Evolutionary conservation across 2,888 invertebrate genomes (phyloP), one percentile per base, ranked within the genome.

Genomic region (Andrena trimmerana): DNA sequence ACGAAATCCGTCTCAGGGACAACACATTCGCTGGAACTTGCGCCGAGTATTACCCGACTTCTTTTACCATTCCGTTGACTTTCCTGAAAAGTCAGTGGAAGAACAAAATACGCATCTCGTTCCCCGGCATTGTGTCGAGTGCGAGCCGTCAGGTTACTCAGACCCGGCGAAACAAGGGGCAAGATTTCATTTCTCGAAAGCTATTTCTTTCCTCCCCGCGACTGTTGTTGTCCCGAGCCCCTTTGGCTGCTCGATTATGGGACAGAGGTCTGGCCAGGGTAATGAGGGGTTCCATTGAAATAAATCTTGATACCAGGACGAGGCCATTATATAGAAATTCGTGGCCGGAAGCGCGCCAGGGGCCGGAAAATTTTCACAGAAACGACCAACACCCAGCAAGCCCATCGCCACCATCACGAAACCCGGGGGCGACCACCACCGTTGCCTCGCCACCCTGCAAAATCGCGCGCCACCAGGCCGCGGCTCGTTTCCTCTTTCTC

Each of bases 201-300:
- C 62, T 20, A 42, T 48, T 86, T 36, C 27, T 24, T 67, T 62
- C 62, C 20, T 7, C 36, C n/a, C 16, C 36, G 6, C 31, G 20
- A 70, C 42, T 65, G 86, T 60, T 70, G 79, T 71, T 63, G 73
- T 52, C 16, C n/a, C 33, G 42, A 33, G 31, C 31, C 62, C 54
- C 52, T 20, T 52, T 42, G 50, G 27, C 36, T 42, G 69, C 48
- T 73, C 69, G 48, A 48, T 66, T 74, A 66, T 24, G 78, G 69
- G 59, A 29, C 57, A 69, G 20, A 50, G 70, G 60, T 62, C 62
- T 36, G 62, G 29, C 31, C 90, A 86, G 91, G 91, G 90, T 93
- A 93, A 92, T 92, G 93, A 93, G 92, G 91, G 91, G 90, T 90
- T 90, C 91, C 90, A 93, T 93, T 93, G 92, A 91, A 92, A 92